These are phyloP conservation scores for Solenodon paradoxus DNA, from an alignment of 2,113 vertebrate species.

Conservation along the genomic window DNA sequence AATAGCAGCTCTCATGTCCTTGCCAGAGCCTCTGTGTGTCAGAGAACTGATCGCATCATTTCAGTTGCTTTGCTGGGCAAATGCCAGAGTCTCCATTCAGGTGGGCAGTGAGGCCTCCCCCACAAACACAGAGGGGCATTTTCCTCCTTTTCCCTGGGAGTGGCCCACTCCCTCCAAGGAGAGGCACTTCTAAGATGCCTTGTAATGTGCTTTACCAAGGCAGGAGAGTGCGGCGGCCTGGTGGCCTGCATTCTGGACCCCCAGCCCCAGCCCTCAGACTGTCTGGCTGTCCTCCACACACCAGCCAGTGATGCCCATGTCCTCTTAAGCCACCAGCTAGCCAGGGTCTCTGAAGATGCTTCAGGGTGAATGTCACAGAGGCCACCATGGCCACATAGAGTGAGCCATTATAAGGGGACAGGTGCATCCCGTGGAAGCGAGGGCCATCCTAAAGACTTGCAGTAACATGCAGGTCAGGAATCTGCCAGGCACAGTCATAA, in stretches of 20 bases:
- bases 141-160: neutral
- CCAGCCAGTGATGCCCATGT: no score
- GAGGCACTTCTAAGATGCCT: no score
- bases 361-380: neutral
- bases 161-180: neutral
- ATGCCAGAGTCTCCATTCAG: accelerated
- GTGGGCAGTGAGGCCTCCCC: neutral
- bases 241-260: no score
- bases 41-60: accelerated
- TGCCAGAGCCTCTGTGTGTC: neutral
- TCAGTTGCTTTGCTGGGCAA: neutral
- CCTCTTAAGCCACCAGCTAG: neutral
- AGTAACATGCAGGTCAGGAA: neutral
- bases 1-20: neutral
- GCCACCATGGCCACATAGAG: neutral
- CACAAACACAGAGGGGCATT: accelerated
- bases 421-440: accelerated
- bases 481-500: no score
- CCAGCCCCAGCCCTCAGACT: no score
- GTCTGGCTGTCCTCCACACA: no score
- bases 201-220: neutral
- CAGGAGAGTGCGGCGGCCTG: no score
- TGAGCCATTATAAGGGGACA: neutral
- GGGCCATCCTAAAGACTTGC: no score
- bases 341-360: neutral